Evolutionary conservation across 2,888 invertebrate species (phyloP), one percentile per base, ranked within the genome.

Genomic region (Nycteola revayana): DNA sequence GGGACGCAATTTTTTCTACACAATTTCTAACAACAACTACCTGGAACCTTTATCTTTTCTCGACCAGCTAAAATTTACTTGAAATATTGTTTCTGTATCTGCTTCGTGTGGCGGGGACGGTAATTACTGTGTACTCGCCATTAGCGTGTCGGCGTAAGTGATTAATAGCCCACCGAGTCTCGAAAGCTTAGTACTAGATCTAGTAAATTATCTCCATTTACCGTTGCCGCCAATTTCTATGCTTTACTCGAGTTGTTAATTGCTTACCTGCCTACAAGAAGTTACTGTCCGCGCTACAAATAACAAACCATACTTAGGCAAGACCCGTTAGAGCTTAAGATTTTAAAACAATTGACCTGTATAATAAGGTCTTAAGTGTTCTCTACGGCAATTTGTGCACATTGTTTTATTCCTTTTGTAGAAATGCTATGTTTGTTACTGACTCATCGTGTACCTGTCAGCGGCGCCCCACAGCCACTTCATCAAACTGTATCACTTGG

Each of bases 371-470:
- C 34, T 10, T 29, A 9, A 44, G 22, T 38, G 28, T 42, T 46
- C 36, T 40, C 38, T 40, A 36, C 42, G 29, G 25, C 28, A 34
- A 37, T 45, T 39, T 27, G 32, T 34, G 35, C 26, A 46, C 47
- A 58, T 58, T 51, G 43, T 51, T 54, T 47, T 39, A 37, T 54
- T 57, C 51, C 43, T 58, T 60, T 51, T 60, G 56, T 66, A 65
- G 57, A 56, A 37, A 51, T 47, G 54, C 52, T 60, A 56, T 63
- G 65, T 71, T 73, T 65, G 64, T 59, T 56, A 69, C 67, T 82
- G 83, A 83, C 60, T 84, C 82, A 82, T 60, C 63, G 62, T 51
- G 72, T 82, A 84, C 82, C 81, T 86, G 85, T 80, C 78, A 75
- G 62, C 69, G 72, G 71, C 73, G 75, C 66, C 69, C 59, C 65